These are phyloP conservation scores for Campoletis sonorensis DNA, from an alignment of 1,140 invertebrate genomes.

Conservation along the genomic window DNA sequence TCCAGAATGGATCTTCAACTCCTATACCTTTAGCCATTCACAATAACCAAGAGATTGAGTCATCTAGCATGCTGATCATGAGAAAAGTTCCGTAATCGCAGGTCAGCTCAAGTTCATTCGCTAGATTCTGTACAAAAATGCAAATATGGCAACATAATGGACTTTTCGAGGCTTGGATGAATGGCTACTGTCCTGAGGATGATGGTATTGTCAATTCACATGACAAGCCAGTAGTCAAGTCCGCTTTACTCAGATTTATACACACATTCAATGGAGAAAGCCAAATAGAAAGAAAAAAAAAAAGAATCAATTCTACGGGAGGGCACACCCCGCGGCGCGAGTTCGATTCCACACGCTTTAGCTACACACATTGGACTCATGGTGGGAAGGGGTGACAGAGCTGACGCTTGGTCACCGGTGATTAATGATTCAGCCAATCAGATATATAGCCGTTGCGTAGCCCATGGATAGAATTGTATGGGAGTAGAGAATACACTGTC, in stretches of 20 bases:
- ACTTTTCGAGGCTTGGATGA: not conserved
- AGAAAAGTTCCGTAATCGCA: not conserved
- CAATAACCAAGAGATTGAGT: slow-evolving; percentile 34
- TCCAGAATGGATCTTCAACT: slow-evolving; percentile 56
- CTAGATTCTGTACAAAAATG: not conserved
- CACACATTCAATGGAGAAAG: not conserved
- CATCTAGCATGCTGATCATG: slow-evolving; percentile 34
- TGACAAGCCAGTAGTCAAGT: slow-evolving; percentile 2
- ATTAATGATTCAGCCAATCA: slow-evolving; percentile 70
- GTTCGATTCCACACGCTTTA: slow-evolving; percentile 66
- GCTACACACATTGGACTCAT: slow-evolving; percentile 48
- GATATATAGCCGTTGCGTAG: slow-evolving; percentile 61
- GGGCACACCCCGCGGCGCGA: slow-evolving; percentile 63
- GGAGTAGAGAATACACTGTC: slow-evolving; percentile 30
- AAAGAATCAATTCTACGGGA: slow-evolving; percentile 56
- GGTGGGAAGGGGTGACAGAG: slow-evolving; percentile 59
- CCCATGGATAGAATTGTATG: slow-evolving; percentile 45
- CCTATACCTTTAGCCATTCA: slow-evolving; percentile 37
- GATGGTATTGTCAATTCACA: slow-evolving; percentile 31
- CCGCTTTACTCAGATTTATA: slow-evolving; percentile 12
- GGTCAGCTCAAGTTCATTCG: slow-evolving; percentile 19
- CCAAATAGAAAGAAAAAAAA: slow-evolving; percentile 17
- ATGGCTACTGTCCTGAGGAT: slow-evolving; percentile 23
- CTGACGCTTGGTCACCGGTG: slow-evolving; percentile 66
- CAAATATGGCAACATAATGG: slow-evolving; percentile 1